Evolutionary conservation across 1,140 invertebrate genomes (phyloP).

Genomic region (Plodia interpunctella): DNA sequence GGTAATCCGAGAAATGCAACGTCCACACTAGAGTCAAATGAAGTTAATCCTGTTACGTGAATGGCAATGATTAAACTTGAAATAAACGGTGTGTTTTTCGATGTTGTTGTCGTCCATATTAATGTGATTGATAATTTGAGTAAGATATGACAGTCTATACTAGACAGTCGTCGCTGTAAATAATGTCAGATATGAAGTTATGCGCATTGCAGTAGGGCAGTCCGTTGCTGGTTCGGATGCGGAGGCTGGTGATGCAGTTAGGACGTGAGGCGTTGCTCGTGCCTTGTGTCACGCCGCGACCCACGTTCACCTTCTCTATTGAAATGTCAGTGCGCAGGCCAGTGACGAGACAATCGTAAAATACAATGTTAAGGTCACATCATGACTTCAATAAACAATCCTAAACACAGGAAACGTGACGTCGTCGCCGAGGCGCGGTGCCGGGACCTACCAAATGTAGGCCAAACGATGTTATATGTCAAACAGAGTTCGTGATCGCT

Average conservation of each 20-base stretch:
- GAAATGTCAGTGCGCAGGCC: conserved; percentile 70
- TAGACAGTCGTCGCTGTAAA: not conserved
- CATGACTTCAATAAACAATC: conserved; percentile 75
- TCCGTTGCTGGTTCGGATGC: conserved; percentile 15
- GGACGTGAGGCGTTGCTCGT: conserved; percentile 46
- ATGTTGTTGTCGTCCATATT: not conserved
- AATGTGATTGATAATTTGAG: not conserved
- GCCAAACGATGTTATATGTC: conserved; percentile 51
- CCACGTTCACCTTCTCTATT: conserved; percentile 68
- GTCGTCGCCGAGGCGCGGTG: conserved; percentile 49
- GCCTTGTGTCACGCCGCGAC: conserved; percentile 61
- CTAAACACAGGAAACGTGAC: conserved; percentile 72
- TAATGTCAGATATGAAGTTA: too few relatives aligned
- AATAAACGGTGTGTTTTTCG: not conserved
- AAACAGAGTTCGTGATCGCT: conserved; percentile 37
- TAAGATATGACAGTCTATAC: too few relatives aligned
- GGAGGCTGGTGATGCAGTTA: conserved; percentile 25
- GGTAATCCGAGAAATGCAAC: conserved; percentile 56
- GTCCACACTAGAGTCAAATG: conserved; percentile 32
- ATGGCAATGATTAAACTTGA: not conserved
- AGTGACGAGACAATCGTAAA: conserved; percentile 74
- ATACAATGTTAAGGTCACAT: conserved; percentile 76
- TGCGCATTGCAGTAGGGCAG: conserved; percentile 11
- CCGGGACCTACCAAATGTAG: conserved; percentile 60
- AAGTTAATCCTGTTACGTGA: conserved; percentile 30